Evolutionary conservation across 1,140 invertebrate genomes (phyloP).

Genomic region (Drosophila repletoides): DNA sequence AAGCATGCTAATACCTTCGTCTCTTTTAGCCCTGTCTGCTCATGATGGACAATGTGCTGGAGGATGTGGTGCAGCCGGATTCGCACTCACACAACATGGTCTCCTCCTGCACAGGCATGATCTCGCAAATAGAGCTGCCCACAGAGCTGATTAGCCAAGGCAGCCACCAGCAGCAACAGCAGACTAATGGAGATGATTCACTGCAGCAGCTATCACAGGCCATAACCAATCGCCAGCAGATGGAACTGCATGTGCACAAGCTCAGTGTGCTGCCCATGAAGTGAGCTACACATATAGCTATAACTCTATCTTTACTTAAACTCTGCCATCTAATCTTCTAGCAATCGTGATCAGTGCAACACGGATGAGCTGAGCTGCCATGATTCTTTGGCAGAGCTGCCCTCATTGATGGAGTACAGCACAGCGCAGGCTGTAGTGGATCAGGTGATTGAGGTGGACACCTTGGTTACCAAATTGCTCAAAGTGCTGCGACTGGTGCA

Average conservation of each 20-base stretch:
- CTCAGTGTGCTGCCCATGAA: slow-evolving; percentile 60
- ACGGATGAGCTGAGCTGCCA: slow-evolving; percentile 80
- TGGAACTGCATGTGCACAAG: slow-evolving; percentile 72
- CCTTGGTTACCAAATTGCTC: slow-evolving; percentile 88
- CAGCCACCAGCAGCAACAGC: slow-evolving; percentile 52
- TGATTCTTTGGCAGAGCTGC: slow-evolving; percentile 81
- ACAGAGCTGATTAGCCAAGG: slow-evolving; percentile 69
- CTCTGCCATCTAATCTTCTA: not conserved
- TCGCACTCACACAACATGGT: slow-evolving; percentile 88
- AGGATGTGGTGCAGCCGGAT: slow-evolving; percentile 86
- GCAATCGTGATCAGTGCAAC: slow-evolving; percentile 69
- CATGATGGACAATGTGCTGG: slow-evolving; percentile 89
- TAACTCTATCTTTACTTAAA: not conserved
- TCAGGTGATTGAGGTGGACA: slow-evolving; percentile 90
- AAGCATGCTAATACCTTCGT: not conserved
- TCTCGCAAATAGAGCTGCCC: slow-evolving; percentile 80
- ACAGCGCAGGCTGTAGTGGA: slow-evolving; percentile 85
- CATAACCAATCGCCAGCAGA: slow-evolving; percentile 85
- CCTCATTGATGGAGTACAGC: slow-evolving; percentile 81
- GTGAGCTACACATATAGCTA: slow-evolving; percentile 30
- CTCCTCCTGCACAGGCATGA: slow-evolving; percentile 83
- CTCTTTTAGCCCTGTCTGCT: slow-evolving; percentile 84
- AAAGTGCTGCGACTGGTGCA: slow-evolving; percentile 89
- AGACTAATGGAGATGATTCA: slow-evolving; percentile 84
- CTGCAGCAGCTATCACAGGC: slow-evolving; percentile 87